phyloP scores from a whole-genome alignment of 1,140 invertebrate genomes.

The Campoletis sonorensis region DNA sequence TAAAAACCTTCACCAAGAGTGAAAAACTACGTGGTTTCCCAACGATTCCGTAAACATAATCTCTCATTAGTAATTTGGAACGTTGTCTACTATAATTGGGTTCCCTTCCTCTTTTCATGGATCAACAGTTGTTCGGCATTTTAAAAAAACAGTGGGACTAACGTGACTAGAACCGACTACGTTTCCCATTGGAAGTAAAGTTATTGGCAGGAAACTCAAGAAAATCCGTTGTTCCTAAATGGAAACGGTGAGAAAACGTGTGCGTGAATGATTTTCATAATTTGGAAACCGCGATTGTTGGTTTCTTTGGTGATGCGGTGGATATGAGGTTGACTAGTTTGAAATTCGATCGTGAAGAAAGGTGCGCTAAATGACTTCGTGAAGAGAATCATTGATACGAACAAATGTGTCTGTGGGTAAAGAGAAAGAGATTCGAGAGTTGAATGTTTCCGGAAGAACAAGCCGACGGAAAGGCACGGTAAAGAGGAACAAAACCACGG shows the following conservation, averaged over 20 bases:
- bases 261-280: constrained; percentile 6
- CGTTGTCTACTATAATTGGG: no score
- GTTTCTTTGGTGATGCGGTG: neutral
- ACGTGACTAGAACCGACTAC: no score
- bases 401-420: neutral
- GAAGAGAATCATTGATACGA: constrained; percentile 49
- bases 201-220: constrained; percentile 3
- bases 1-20: no score
- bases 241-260: neutral
- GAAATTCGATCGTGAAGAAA: constrained; percentile 45
- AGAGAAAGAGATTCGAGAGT: constrained; percentile 27
- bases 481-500: constrained; percentile 23
- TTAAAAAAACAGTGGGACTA: no score
- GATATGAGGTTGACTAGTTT: neutral
- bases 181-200: neutral
- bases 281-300: neutral
- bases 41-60: no score
- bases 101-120: no score
- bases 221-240: neutral
- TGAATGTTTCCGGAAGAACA: constrained; percentile 14
- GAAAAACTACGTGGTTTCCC: no score
- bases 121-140: no score
- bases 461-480: neutral
- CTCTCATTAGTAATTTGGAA: no score
- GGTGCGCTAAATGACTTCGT: constrained; percentile 39